These are phyloP conservation scores for Phocides pigmalion DNA, from an alignment of 1,140 invertebrate genomes.

Conservation along the genomic window DNA sequence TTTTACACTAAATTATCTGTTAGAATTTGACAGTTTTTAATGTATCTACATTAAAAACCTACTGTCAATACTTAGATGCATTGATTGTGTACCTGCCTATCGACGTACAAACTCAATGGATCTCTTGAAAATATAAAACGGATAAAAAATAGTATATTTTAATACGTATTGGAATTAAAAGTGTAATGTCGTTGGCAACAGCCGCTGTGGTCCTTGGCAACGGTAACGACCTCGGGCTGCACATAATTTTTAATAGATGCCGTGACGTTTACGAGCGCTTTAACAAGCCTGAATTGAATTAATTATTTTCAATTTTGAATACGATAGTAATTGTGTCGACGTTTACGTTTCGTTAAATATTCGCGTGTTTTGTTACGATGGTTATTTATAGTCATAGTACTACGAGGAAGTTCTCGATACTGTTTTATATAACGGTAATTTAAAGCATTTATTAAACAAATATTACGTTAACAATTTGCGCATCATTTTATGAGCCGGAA, in stretches of 20 bases:
- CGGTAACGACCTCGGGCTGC: constrained; percentile 26
- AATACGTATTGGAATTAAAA: constrained; percentile 16
- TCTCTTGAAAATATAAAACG: neutral
- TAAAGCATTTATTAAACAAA: neutral
- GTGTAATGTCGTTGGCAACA: constrained; percentile 25
- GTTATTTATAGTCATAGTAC: constrained; percentile 21
- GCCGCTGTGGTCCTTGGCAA: constrained; percentile 26
- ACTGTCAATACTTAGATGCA: no score
- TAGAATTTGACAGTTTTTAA: no score
- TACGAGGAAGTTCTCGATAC: neutral
- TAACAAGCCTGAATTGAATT: constrained; percentile 44
- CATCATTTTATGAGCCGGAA: neutral
- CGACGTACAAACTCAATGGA: neutral
- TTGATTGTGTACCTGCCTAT: no score
- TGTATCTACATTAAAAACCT: no score
- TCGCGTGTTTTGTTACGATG: neutral
- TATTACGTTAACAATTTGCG: neutral
- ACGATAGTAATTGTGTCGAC: constrained; percentile 12
- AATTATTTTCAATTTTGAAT: constrained; percentile 43
- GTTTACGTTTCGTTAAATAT: constrained; percentile 12
- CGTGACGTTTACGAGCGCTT: constrained; percentile 25
- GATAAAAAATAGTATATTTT: neutral
- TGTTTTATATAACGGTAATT: neutral
- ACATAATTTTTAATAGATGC: constrained; percentile 32
- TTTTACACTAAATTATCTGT: no score